phyloP scores from a whole-genome alignment of 2,888 invertebrate species.

The Andrena fulva region DNA sequence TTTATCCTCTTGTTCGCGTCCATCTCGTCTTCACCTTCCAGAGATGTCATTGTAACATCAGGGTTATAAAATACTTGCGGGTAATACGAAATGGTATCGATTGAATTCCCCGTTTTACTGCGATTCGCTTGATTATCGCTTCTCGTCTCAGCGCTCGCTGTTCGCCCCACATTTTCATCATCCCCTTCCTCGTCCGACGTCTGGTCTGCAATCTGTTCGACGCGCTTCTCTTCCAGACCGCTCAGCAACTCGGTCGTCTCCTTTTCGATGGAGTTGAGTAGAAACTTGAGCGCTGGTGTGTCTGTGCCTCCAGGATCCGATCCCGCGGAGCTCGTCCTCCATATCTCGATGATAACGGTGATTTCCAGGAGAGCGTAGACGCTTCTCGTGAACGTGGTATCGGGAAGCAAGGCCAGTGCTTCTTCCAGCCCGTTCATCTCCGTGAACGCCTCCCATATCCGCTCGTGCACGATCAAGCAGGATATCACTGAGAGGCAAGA shows the following conservation, averaged over 20 bases:
- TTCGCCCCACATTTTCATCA: not conserved
- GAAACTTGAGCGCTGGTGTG: slow-evolving; percentile 70
- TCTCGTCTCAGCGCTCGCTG: too few species aligned
- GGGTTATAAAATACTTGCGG: slow-evolving; percentile 6
- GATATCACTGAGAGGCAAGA: slow-evolving; percentile 88
- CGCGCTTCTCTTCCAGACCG: slow-evolving; percentile 46
- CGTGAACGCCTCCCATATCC: slow-evolving; percentile 87
- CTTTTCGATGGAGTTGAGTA: slow-evolving; percentile 76
- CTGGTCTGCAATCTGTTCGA: not conserved
- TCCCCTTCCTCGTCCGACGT: not conserved
- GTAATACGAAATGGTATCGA: not conserved
- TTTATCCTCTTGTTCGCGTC: slow-evolving; percentile 46
- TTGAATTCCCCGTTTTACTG: not conserved
- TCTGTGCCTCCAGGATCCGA: slow-evolving; percentile 23
- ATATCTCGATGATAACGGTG: slow-evolving; percentile 87
- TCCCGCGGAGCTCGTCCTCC: slow-evolving; percentile 81
- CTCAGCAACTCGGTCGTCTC: slow-evolving; percentile 75
- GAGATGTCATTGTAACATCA: not conserved
- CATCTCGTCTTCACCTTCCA: not conserved
- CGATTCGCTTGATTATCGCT: not conserved
- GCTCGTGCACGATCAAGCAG: slow-evolving; percentile 86
- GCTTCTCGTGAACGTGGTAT: slow-evolving; percentile 86
- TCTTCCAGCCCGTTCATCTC: slow-evolving; percentile 87
- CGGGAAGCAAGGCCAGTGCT: slow-evolving; percentile 86
- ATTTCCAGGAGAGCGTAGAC: slow-evolving; percentile 88